Evolutionary conservation across 1,140 invertebrate species (phyloP).

Genomic region (Tenebrio molitor): DNA sequence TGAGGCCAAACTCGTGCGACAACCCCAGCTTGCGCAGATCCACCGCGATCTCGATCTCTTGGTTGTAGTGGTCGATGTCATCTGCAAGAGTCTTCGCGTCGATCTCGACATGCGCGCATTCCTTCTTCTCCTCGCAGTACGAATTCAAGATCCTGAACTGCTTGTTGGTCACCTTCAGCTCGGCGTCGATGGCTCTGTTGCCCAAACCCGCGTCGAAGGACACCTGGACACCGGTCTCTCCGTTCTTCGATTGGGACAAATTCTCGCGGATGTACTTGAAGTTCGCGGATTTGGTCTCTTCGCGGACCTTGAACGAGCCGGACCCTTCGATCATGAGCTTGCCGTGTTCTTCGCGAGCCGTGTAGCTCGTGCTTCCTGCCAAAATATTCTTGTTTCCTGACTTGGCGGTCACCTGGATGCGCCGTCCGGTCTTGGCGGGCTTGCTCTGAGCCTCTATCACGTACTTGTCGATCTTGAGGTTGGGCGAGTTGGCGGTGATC

Average conservation of each 20-base stretch:
- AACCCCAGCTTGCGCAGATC: constrained; percentile 80
- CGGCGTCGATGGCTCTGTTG: constrained; percentile 72
- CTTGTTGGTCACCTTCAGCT: constrained; percentile 77
- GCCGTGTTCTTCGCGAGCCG: constrained; percentile 77
- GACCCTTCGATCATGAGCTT: constrained; percentile 81
- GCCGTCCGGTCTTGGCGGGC: constrained; percentile 67
- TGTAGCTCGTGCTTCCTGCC: constrained; percentile 77
- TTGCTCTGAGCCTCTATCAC: constrained; percentile 75
- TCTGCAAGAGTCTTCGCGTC: constrained; percentile 72
- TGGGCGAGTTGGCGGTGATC: constrained; percentile 75
- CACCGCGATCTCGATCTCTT: constrained; percentile 72
- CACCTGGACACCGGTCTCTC: constrained; percentile 75
- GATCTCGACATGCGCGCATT: constrained; percentile 80
- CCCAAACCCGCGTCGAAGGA: constrained; percentile 70
- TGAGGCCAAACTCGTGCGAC: constrained; percentile 78
- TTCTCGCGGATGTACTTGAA: constrained; percentile 79
- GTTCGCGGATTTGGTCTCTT: constrained; percentile 75
- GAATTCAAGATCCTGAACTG: constrained; percentile 78
- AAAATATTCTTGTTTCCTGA: constrained; percentile 76
- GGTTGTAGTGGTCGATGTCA: constrained; percentile 64
- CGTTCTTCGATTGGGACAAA: constrained; percentile 71
- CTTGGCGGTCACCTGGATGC: constrained; percentile 73
- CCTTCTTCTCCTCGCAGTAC: constrained; percentile 82
- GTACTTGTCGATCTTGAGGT: constrained; percentile 76
- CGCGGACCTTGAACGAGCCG: constrained; percentile 75